These are phyloP conservation scores for Scolopax mira DNA, from an alignment of 2,113 vertebrate genomes.

Conservation along the genomic window DNA sequence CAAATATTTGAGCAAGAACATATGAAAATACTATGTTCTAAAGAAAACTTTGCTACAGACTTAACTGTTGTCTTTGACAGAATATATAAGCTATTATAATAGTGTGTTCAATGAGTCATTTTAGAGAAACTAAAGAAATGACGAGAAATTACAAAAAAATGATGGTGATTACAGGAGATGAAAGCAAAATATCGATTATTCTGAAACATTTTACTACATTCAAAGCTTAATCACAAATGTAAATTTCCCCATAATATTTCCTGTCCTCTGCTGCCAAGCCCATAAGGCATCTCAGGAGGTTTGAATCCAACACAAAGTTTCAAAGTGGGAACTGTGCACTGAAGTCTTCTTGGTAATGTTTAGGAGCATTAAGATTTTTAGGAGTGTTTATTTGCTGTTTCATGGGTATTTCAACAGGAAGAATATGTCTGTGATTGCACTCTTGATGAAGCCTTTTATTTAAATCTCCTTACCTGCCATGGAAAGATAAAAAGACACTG, in stretches of 20 bases:
- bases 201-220: not conserved
- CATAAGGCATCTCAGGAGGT: not conserved
- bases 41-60: not conserved
- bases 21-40: conserved; percentile 1
- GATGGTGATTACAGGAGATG: not conserved
- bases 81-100: not conserved
- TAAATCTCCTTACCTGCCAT: conserved; percentile 60
- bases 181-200: conserved; percentile 33
- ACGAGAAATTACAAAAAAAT: not conserved
- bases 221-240: not conserved
- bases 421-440: not conserved
- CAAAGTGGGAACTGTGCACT: not conserved
- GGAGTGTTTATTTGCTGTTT: not conserved
- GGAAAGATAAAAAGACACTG: conserved; percentile 39
- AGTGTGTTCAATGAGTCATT: not conserved
- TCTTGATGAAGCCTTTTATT: conserved; percentile 45
- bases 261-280: not conserved
- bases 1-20: not conserved
- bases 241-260: not conserved
- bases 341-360: not conserved
- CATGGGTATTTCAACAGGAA: conserved; percentile 18
- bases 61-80: not conserved
- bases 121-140: not conserved
- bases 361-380: not conserved
- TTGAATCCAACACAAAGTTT: not conserved